These are phyloP conservation scores for Sarcophaga subvicina DNA, from an alignment of 2,888 invertebrate species.

Conservation along the genomic window DNA sequence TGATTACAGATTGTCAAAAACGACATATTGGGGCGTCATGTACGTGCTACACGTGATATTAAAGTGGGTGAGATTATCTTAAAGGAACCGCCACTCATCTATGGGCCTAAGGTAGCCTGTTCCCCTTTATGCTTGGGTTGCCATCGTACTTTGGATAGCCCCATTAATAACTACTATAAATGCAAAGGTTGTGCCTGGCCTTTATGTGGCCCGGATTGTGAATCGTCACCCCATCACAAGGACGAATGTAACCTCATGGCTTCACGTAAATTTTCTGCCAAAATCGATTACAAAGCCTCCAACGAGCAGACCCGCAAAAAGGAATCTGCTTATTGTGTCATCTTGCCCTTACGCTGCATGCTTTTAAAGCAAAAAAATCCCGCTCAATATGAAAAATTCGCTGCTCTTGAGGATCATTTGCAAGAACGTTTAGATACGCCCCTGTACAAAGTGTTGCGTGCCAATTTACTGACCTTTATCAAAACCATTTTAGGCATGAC, in stretches of 20 bases:
- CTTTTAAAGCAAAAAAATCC: slow-evolving; percentile 84
- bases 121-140: slow-evolving; percentile 86
- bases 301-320: slow-evolving; percentile 74
- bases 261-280: slow-evolving; percentile 84
- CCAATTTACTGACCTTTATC: slow-evolving; percentile 85
- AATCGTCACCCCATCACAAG: slow-evolving; percentile 83
- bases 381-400: slow-evolving; percentile 76
- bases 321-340: slow-evolving; percentile 87
- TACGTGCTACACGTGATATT: slow-evolving; percentile 87
- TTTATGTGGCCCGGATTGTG: slow-evolving; percentile 85
- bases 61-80: slow-evolving; percentile 86
- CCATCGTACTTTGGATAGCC: slow-evolving; percentile 82
- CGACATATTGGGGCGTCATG: slow-evolving; percentile 84
- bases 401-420: slow-evolving; percentile 82
- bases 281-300: slow-evolving; percentile 80
- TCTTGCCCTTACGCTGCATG: slow-evolving; percentile 86
- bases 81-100: slow-evolving; percentile 85
- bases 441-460: slow-evolving; percentile 84
- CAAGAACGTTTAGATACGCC: slow-evolving; percentile 85
- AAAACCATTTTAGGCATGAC: slow-evolving; percentile 83
- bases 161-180: slow-evolving; percentile 83
- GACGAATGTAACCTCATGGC: slow-evolving; percentile 86
- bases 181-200: slow-evolving; percentile 88
- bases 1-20: slow-evolving; percentile 83
- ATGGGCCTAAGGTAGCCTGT: slow-evolving; percentile 86